These are phyloP conservation scores for Pseudonaja textilis DNA, from an alignment of 2,113 vertebrate genomes.

Conservation along the genomic window DNA sequence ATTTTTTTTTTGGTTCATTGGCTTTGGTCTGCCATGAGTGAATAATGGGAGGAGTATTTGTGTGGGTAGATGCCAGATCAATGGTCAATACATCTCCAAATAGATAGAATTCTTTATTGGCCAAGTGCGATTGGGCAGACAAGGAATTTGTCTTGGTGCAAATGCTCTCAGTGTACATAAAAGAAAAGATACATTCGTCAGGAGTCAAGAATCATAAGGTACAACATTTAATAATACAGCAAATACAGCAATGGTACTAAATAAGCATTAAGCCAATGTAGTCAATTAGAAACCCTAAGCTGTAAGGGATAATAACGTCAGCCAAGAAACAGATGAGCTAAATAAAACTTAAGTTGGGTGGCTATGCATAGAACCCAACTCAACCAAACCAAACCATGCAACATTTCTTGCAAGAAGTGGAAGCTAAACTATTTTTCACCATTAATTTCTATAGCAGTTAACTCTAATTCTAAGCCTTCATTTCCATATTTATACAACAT, in stretches of 20 bases:
- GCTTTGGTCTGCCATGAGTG: background rate
- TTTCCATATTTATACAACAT: background rate
- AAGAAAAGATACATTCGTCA: too few relatives aligned
- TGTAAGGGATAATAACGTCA: background rate
- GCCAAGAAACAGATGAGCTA: conserved; percentile 23
- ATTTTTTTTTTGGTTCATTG: background rate
- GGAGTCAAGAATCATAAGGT: too few relatives aligned
- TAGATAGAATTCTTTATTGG: too few relatives aligned
- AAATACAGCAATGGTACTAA: background rate
- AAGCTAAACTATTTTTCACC: conserved; percentile 39
- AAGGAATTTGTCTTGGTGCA: too few relatives aligned
- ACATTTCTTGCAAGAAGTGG: conserved; percentile 12
- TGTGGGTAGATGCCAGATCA: background rate
- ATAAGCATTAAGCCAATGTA: background rate
- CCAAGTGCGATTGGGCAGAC: too few relatives aligned
- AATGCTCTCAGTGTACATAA: too few relatives aligned
- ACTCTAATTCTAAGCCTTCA: conserved; percentile 20
- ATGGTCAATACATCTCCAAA: background rate
- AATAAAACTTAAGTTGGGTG: conserved; percentile 5
- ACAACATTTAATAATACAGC: too few relatives aligned
- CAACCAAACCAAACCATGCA: background rate
- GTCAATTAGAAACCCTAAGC: background rate
- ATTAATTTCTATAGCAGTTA: conserved; percentile 48
- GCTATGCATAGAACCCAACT: background rate
- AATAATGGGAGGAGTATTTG: background rate